phyloP scores from a whole-genome alignment of 2,113 vertebrate genomes.

The Alligator sinensis region DNA sequence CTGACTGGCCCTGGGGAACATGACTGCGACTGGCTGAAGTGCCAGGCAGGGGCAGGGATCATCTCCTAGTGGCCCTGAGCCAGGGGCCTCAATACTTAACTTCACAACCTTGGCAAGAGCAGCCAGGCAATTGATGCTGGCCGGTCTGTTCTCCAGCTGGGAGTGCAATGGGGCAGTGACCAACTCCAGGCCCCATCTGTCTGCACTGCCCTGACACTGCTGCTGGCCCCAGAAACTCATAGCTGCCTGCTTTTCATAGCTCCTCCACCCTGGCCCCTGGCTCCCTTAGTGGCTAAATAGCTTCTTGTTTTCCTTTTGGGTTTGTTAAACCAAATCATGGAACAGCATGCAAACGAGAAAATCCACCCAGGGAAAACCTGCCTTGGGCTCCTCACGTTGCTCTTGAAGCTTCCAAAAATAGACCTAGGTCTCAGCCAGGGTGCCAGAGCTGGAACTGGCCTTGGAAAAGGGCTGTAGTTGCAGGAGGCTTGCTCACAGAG shows the following conservation, averaged over 20 bases:
- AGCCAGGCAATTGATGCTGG: too few species aligned
- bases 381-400: neutral
- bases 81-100: too few species aligned
- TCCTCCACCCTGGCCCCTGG: rapidly evolving
- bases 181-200: too few species aligned
- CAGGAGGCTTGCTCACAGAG: neutral
- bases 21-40: neutral
- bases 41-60: too few species aligned
- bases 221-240: neutral
- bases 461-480: neutral
- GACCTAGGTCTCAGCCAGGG: neutral
- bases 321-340: neutral
- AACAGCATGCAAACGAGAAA: constrained; percentile 12
- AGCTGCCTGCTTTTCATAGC: neutral
- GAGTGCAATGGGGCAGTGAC: too few species aligned
- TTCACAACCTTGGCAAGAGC: too few species aligned
- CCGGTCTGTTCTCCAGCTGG: too few species aligned
- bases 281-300: neutral
- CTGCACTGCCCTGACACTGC: neutral
- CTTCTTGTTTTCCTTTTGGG: neutral
- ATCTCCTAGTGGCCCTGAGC: too few species aligned
- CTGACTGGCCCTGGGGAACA: neutral
- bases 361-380: neutral
- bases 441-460: constrained; percentile 37
- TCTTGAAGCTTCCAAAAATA: constrained; percentile 57